Evolutionary conservation across 2,797 vertebrate genomes (phyloP).

Genomic region (Acanthurus lineatus): DNA sequence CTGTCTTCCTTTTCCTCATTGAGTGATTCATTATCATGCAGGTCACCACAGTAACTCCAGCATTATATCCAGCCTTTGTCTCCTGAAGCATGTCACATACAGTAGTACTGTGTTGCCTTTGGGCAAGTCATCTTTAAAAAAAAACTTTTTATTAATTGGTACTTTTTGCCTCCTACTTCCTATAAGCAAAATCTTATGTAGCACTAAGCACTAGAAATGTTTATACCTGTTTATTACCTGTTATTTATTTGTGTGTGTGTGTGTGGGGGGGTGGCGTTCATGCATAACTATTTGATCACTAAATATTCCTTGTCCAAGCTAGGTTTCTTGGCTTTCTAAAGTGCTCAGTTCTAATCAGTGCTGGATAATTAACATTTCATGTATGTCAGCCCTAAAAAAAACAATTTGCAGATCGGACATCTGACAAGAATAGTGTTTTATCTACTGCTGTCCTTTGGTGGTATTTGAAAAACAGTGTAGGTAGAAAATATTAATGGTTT

Average conservation of each 20-base stretch:
- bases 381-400: too few species aligned
- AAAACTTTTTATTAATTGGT: background rate
- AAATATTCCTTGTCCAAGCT: background rate
- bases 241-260: background rate
- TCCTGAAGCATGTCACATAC: background rate
- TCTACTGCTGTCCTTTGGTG: background rate
- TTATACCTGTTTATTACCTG: background rate
- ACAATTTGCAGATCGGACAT: background rate
- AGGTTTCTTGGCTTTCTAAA: background rate
- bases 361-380: background rate
- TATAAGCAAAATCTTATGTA: background rate
- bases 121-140: background rate
- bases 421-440: background rate
- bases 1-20: background rate
- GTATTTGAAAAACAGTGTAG: background rate
- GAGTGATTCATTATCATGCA: slow-evolving; percentile 28
- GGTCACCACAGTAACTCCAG: slow-evolving; percentile 15
- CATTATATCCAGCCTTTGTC: background rate
- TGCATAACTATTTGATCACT: background rate
- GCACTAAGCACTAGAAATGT: background rate
- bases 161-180: background rate
- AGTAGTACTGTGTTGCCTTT: background rate
- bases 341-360: background rate
- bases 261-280: too few species aligned
- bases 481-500: background rate